Conservation (phyloP, 2,113 vertebrate species). For the Hirundichthys speculiger region DNA sequence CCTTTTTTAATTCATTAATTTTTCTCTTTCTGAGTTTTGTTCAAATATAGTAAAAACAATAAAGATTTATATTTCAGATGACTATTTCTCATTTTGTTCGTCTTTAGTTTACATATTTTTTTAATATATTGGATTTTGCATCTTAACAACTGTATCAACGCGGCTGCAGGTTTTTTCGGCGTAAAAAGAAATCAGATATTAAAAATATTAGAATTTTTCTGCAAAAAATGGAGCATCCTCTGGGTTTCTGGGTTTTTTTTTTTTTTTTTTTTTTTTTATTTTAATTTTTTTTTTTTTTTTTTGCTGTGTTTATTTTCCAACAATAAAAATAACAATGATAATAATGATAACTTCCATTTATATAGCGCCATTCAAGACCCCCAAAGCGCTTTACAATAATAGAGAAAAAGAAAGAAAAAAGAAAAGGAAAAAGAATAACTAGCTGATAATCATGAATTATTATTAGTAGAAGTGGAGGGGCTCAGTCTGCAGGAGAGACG, state of each 20-base stretch:
- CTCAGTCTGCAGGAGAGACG: constrained; percentile 9
- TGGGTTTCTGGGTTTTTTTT: too few species aligned
- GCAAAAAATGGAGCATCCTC: background rate
- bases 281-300: too few species aligned
- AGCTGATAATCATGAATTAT: too few species aligned
- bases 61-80: background rate
- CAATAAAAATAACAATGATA: too few species aligned
- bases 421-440: too few species aligned
- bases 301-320: too few species aligned
- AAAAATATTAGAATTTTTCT: background rate
- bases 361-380: too few species aligned
- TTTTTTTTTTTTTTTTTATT: too few species aligned
- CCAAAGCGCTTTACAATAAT: too few species aligned
- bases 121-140: background rate
- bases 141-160: background rate
- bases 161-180: too few species aligned
- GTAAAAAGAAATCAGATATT: background rate
- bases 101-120: background rate
- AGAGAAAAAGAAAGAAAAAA: too few species aligned
- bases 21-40: background rate
- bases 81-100: constrained; percentile 14
- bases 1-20: background rate
- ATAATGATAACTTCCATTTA: too few species aligned
- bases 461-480: background rate
- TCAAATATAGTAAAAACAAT: background rate